These are phyloP conservation scores for Ophraella communa DNA, from an alignment of 2,888 invertebrate species.

Conservation along the genomic window DNA sequence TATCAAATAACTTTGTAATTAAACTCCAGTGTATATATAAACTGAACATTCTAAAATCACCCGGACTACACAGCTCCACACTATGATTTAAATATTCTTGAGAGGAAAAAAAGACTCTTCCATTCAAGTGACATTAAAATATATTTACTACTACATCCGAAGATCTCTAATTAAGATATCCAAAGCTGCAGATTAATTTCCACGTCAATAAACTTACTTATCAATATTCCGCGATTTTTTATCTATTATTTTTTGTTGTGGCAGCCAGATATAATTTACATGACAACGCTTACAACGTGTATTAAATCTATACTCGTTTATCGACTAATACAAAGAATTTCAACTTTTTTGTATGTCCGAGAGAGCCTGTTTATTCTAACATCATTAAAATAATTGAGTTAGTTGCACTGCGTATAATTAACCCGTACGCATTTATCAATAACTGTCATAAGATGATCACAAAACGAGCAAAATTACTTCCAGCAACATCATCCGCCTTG, in stretches of 20 bases:
- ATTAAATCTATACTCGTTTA: not conserved
- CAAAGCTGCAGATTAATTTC: not conserved
- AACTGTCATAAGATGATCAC: not conserved
- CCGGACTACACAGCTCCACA: not conserved
- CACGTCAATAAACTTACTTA: not conserved
- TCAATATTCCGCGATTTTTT: not conserved
- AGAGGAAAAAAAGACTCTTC: not conserved
- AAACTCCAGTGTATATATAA: no score
- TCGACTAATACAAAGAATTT: not conserved
- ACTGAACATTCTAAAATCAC: no score
- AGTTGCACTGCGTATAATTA: conserved; percentile 8
- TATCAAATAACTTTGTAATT: no score
- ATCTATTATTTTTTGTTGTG: no score
- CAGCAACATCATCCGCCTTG: not conserved
- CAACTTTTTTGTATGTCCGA: not conserved
- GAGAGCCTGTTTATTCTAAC: conserved; percentile 13
- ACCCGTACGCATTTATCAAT: conserved; percentile 1
- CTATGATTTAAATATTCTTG: not conserved
- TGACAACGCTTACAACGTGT: conserved; percentile 2
- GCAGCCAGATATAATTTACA: not conserved
- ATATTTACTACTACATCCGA: not conserved
- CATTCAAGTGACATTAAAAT: not conserved
- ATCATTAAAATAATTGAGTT: conserved; percentile 22
- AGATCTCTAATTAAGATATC: conserved; percentile 2
- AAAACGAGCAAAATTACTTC: not conserved